Conservation (phyloP, 2,797 vertebrate genomes). For the Rallus crepitans region DNA sequence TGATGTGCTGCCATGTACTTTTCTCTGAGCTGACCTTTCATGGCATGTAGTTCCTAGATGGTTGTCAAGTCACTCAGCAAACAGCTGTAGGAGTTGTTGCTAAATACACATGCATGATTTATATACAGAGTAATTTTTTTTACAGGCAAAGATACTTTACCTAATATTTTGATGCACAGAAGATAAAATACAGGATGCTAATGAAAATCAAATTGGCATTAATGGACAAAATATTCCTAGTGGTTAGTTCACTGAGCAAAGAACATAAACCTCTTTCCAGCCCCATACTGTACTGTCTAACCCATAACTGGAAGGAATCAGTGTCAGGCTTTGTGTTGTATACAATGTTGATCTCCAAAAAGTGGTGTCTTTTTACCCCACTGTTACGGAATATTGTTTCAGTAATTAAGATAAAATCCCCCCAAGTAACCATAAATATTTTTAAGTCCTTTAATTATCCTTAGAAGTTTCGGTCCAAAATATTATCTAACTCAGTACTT, state of each 20-base stretch:
- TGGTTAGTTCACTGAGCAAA: not conserved
- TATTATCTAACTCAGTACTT: not conserved
- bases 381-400: not conserved
- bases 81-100: not conserved
- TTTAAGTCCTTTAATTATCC: not conserved
- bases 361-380: rapidly evolving
- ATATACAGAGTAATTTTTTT: not conserved
- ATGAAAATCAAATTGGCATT: not conserved
- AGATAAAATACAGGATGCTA: not conserved
- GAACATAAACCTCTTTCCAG: not conserved
- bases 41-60: not conserved
- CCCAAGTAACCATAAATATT: not conserved
- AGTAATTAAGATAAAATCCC: not conserved
- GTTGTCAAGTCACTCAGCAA: not conserved
- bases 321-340: rapidly evolving
- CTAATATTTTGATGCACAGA: not conserved
- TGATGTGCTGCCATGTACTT: not conserved
- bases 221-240: not conserved
- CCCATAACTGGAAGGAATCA: not conserved
- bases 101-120: rapidly evolving
- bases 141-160: not conserved
- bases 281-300: not conserved
- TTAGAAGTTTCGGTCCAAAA: not conserved
- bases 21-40: not conserved
- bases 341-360: not conserved